These are phyloP conservation scores for Lynx canadensis DNA, from an alignment of 2,113 vertebrate species.

Conservation along the genomic window DNA sequence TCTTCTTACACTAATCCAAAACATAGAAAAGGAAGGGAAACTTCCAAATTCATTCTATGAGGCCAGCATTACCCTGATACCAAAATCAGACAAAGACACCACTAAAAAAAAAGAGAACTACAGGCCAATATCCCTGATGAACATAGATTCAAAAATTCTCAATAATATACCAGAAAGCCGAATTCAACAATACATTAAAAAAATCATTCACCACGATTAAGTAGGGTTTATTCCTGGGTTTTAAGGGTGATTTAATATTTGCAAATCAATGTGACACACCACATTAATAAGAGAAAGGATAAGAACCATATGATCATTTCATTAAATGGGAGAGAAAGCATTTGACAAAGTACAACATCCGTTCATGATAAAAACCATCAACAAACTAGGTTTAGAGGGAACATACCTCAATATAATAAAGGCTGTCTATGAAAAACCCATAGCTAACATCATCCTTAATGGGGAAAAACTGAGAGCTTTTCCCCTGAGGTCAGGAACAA, in stretches of 20 bases:
- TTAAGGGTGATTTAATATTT: neutral
- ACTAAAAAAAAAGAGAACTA: neutral
- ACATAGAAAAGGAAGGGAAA: neutral
- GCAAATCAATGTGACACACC: neutral
- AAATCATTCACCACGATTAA: neutral
- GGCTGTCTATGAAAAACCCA: neutral
- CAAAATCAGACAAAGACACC: neutral
- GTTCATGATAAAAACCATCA: neutral
- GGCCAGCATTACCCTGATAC: neutral
- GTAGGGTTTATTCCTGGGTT: neutral
- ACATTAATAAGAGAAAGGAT: neutral
- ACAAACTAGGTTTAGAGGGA: neutral
- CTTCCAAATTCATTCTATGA: neutral
- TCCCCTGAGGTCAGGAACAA: neutral
- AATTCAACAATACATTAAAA: neutral
- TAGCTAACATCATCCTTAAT: neutral
- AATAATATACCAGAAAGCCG: neutral
- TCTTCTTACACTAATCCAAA: neutral
- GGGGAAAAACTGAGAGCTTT: neutral
- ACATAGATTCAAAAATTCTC: neutral
- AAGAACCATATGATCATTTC: neutral
- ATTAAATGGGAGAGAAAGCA: neutral
- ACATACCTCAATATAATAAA: neutral
- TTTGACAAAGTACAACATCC: neutral
- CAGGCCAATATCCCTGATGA: neutral